These are phyloP conservation scores for Mallotus villosus DNA, from an alignment of 2,797 vertebrate genomes.

Conservation along the genomic window DNA sequence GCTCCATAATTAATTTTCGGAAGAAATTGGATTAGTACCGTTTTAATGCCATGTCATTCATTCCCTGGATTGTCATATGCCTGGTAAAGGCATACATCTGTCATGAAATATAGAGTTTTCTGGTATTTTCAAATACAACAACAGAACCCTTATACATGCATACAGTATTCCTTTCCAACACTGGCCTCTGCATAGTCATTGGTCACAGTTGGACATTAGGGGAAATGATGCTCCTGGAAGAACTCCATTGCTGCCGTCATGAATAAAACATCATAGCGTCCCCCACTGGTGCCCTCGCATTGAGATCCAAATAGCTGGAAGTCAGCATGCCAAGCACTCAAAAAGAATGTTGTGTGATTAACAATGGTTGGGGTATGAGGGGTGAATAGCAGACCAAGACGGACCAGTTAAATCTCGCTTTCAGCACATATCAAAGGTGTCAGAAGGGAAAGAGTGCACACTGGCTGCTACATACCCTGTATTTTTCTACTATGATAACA, in stretches of 20 bases:
- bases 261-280: conserved; percentile 64
- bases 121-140: conserved; percentile 24
- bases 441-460: conserved; percentile 13
- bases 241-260: conserved; percentile 49
- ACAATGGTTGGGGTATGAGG: conserved; percentile 48
- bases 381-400: conserved; percentile 46
- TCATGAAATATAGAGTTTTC: conserved; percentile 29
- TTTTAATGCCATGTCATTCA: conserved; percentile 26
- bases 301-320: conserved; percentile 61
- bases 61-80: conserved; percentile 21
- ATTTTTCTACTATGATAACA: background rate
- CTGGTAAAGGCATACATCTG: background rate
- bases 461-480: background rate
- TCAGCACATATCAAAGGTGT: conserved; percentile 29
- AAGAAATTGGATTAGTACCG: conserved; percentile 32
- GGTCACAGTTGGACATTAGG: conserved; percentile 29
- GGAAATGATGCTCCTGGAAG: conserved; percentile 50
- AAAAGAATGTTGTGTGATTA: conserved; percentile 67
- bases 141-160: conserved; percentile 22
- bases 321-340: conserved; percentile 49
- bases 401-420: conserved; percentile 43
- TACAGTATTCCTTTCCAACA: conserved; percentile 24
- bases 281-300: conserved; percentile 47
- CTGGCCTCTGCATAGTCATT: conserved; percentile 39
- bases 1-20: conserved; percentile 15